Conservation (phyloP, 2,888 invertebrate species). For the Oegoconia quadripuncta region DNA sequence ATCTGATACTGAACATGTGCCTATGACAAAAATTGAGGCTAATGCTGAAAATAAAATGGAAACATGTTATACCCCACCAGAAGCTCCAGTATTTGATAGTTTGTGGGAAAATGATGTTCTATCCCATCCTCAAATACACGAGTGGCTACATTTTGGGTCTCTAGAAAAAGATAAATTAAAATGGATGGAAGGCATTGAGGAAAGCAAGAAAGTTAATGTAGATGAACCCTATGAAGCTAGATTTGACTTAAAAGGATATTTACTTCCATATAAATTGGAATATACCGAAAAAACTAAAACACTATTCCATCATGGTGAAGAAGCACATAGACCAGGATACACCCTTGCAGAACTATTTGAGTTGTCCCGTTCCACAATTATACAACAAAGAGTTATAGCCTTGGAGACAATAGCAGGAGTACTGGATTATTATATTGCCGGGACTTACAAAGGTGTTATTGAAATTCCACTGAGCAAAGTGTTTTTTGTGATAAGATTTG, state of each 20-base stretch:
- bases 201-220: slow-evolving; percentile 75
- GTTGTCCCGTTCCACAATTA: slow-evolving; percentile 86
- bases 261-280: slow-evolving; percentile 85
- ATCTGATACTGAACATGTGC: slow-evolving; percentile 6
- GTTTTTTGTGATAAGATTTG: slow-evolving; percentile 89
- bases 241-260: slow-evolving; percentile 90
- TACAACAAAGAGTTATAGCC: slow-evolving; percentile 90
- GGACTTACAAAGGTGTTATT: slow-evolving; percentile 87
- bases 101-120: slow-evolving; percentile 79
- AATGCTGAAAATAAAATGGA: slow-evolving; percentile 41
- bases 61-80: slow-evolving; percentile 24
- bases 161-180: slow-evolving; percentile 91
- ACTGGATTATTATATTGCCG: slow-evolving; percentile 83
- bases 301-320: slow-evolving; percentile 95
- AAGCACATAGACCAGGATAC: slow-evolving; percentile 94
- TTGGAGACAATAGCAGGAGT: slow-evolving; percentile 90
- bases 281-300: slow-evolving; percentile 76
- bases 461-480: slow-evolving; percentile 87
- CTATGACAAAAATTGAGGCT: slow-evolving; percentile 1
- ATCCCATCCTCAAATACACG: slow-evolving; percentile 79
- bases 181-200: slow-evolving; percentile 87
- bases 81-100: slow-evolving; percentile 25
- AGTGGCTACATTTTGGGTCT: slow-evolving; percentile 92
- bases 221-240: slow-evolving; percentile 86
- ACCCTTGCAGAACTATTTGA: slow-evolving; percentile 92